Conservation (phyloP, 2,797 vertebrate species). For the Ibycter americanus region DNA sequence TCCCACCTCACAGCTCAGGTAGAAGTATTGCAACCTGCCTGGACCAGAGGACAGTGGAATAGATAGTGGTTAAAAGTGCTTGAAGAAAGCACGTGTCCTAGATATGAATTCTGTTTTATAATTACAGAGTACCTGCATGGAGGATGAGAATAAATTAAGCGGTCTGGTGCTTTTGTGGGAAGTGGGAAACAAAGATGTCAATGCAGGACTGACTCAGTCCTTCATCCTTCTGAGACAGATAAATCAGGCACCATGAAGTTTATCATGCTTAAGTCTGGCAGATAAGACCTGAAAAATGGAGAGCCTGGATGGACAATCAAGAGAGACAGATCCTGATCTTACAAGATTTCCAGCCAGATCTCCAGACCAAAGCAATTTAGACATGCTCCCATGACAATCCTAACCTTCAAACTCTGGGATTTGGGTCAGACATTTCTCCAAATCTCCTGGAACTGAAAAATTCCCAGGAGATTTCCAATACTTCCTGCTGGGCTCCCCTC, state of each 20-base stretch:
- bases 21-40: background rate
- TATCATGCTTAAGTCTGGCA: constrained; percentile 8
- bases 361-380: background rate
- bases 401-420: background rate
- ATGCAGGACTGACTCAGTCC: background rate
- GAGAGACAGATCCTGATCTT: background rate
- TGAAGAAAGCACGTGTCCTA: background rate
- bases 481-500: background rate
- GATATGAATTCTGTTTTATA: background rate
- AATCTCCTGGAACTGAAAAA: background rate
- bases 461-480: background rate
- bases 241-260: constrained; percentile 27
- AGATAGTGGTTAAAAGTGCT: background rate
- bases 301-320: background rate
- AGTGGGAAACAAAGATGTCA: background rate
- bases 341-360: background rate
- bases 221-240: constrained; percentile 26
- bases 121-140: background rate
- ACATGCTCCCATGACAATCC: background rate
- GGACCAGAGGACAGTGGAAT: background rate
- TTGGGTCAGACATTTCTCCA: background rate
- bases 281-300: constrained; percentile 34
- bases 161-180: background rate
- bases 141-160: background rate
- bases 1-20: background rate